A percentile compares a stretch with the other conserved stretches of the same genome.
Conservation (phyloP, 2,113 vertebrate genomes). For the Abramis brama region DNA sequence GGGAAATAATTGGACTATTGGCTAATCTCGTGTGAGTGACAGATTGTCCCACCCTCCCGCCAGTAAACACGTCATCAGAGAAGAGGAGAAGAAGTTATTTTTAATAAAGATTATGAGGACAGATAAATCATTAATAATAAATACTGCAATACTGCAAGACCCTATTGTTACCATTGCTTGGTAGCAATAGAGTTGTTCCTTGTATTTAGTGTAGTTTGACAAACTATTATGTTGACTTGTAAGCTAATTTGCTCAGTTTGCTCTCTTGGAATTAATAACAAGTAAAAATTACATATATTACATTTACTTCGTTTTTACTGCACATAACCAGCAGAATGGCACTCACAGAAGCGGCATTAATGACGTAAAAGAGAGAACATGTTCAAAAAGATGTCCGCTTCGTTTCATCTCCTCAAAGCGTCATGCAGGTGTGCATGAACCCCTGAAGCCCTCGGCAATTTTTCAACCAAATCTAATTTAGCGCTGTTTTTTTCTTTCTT, state of each 20-base stretch:
- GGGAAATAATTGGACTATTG: no score
- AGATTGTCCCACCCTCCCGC: no score
- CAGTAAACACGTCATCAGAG: no score
- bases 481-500: background rate
- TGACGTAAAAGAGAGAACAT: slow-evolving; percentile 33
- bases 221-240: background rate
- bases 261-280: background rate
- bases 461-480: slow-evolving; percentile 62
- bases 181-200: background rate
- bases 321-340: slow-evolving; percentile 3
- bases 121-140: no score
- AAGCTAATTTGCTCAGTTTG: background rate
- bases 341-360: background rate
- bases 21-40: no score
- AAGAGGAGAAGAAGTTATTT: no score
- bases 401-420: slow-evolving; percentile 56
- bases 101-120: no score
- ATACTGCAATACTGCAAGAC: no score
- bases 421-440: slow-evolving; percentile 53
- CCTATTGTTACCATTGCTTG: no score
- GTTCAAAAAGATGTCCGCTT: slow-evolving; percentile 39
- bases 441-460: slow-evolving; percentile 56
- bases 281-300: background rate
- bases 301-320: background rate
- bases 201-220: background rate